Percentiles rank a stretch among this genome's conserved stretches.
Evolutionary conservation across 2,797 vertebrate species (phyloP).

Genomic region (Microctenopoma lineatum): DNA sequence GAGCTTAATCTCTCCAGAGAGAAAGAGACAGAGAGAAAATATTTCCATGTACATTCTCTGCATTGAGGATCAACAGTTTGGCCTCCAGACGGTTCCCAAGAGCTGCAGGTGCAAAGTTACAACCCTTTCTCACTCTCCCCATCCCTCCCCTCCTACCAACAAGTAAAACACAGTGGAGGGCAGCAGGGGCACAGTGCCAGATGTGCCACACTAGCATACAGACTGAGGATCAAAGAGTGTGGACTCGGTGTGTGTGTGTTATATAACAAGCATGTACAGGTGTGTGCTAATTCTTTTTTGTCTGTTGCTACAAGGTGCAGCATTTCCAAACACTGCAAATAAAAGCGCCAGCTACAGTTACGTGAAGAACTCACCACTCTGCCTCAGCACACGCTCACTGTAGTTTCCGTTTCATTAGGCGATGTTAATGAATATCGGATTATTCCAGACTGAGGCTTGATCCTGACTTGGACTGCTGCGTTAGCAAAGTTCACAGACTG

Average conservation of each 20-base stretch:
- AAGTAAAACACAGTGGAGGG: constrained; percentile 49
- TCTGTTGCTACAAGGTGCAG: constrained; percentile 21
- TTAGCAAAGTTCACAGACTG: constrained; percentile 49
- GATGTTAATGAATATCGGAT: constrained; percentile 59
- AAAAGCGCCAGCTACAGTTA: constrained; percentile 30
- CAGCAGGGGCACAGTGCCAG: constrained; percentile 55
- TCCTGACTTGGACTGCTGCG: constrained; percentile 51
- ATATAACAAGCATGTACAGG: too few relatives aligned
- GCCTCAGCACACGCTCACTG: constrained; percentile 35
- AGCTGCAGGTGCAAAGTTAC: constrained; percentile 72
- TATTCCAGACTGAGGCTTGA: constrained; percentile 50
- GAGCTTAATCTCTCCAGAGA: constrained; percentile 1
- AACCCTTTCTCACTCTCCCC: constrained; percentile 14
- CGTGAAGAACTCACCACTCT: constrained; percentile 33
- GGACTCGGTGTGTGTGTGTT: constrained; percentile 8
- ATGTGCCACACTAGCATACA: constrained; percentile 63
- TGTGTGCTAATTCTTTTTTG: neutral
- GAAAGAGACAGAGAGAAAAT: constrained; percentile 22
- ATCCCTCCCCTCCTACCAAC: neutral
- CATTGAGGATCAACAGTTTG: constrained; percentile 43
- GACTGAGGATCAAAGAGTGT: constrained; percentile 51
- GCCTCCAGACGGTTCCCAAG: constrained; percentile 49
- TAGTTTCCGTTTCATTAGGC: constrained; percentile 60
- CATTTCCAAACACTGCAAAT: constrained; percentile 37
- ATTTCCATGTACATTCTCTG: constrained; percentile 56